Conservation (phyloP, 2,797 vertebrate genomes). For the Enteromius trimaculatus region DNA sequence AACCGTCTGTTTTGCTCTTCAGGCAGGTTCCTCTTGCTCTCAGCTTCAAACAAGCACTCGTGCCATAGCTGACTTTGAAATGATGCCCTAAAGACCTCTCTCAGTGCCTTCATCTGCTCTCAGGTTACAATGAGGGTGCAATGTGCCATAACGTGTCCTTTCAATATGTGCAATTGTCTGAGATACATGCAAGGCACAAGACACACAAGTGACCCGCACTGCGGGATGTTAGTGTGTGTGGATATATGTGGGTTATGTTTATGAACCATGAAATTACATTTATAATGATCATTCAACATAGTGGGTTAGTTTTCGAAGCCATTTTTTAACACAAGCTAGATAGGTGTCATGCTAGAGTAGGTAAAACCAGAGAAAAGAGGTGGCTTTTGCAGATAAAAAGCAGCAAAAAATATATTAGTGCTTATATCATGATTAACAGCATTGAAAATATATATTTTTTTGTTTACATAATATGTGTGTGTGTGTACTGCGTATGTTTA, state of each 20-base stretch:
- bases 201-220: constrained; percentile 14
- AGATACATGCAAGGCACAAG: neutral
- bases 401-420: neutral
- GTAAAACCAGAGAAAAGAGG: neutral
- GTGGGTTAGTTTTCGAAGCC: constrained; percentile 13
- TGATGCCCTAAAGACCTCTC: constrained; percentile 23
- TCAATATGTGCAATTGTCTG: constrained; percentile 25
- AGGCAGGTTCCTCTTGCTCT: neutral
- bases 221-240: constrained; percentile 8
- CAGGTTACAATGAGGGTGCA: constrained; percentile 5
- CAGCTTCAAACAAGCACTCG: constrained; percentile 27
- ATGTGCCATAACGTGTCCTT: constrained; percentile 33
- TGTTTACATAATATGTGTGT: no score
- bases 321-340: neutral
- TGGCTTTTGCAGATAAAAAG: neutral
- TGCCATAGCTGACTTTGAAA: constrained; percentile 34
- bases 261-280: constrained; percentile 49
- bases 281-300: constrained; percentile 36
- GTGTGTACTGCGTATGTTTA: no score
- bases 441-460: no score
- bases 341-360: neutral
- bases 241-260: constrained; percentile 29
- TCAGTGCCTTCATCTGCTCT: neutral
- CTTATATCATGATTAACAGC: no score
- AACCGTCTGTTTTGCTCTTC: constrained; percentile 10